Base-by-base conservation (phyloP, 2,797 vertebrate genomes). In the Onychomys torridus region DNA sequence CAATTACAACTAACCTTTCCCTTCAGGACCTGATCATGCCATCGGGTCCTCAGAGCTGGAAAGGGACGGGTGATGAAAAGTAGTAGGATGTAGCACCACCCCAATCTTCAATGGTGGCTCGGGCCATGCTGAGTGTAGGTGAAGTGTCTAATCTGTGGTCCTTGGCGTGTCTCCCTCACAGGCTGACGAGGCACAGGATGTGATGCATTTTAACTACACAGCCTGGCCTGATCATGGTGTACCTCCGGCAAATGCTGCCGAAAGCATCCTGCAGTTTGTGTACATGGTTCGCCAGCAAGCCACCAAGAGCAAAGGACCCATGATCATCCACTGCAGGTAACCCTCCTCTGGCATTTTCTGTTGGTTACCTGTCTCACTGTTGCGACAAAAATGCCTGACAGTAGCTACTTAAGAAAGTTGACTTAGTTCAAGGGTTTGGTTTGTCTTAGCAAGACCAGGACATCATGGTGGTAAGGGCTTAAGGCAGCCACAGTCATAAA, bases 201-300 rank as follows among this genome's bases (percentile, higher is more conserved):
- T 99, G 93, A 98, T 99, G 97, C 99, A 99, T 98, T 99, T 99
- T 92, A 99, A 99, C 98, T 99, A 99, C 98, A 99, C 99, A 0
- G 99, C 99, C 0, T 99, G 99, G 99, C 99, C 99, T 0, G 99
- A 99, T 89, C 99, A 99, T 0, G 99, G 99, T 0, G 99, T 99
- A 6, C 99, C 99, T 95, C 99, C 99, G 0, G 98, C 99, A 91
- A 99, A 99, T 0, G 99, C 99, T 82, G 99, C 99, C 0, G 99
- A 99, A 88, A 99, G 99, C 97, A 99, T 99, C 98, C 99, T 99
- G 95, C 99, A 99, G 98, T 99, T 99, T 2, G 99, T 99, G 6
- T 99, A 99, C 97, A 99, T 99, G 91, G 99, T 99, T 90, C 99
- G 99, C n/a, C 99, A 99, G 98, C 99, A 99, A 95, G 99, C 99